These are phyloP conservation scores for Scomber scombrus DNA, from an alignment of 2,113 vertebrate genomes.

Conservation along the genomic window DNA sequence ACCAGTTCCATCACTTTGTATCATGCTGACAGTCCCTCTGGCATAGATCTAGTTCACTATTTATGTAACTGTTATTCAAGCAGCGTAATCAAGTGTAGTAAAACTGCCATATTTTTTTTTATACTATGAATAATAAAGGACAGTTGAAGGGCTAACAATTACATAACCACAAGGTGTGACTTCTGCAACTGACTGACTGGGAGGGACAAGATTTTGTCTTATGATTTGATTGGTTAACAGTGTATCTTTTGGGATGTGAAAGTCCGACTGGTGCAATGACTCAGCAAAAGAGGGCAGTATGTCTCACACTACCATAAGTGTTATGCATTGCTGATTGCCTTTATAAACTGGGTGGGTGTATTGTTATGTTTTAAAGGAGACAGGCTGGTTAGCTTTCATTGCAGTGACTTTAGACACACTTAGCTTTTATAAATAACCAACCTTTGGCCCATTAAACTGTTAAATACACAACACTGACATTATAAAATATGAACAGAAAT, in stretches of 20 bases:
- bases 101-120: conserved; percentile 64
- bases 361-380: neutral
- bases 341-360: too few relatives aligned
- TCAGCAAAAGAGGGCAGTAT: conserved; percentile 64
- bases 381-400: neutral
- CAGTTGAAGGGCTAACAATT: neutral
- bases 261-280: conserved; percentile 63
- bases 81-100: conserved; percentile 72
- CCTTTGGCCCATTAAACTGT: conserved; percentile 6
- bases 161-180: neutral
- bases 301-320: neutral
- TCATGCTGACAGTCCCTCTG: conserved; percentile 61
- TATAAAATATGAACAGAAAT: neutral
- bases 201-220: neutral
- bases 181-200: conserved; percentile 5
- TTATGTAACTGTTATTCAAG: conserved; percentile 74
- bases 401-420: neutral
- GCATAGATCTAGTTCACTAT: conserved; percentile 72
- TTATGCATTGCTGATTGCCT: neutral
- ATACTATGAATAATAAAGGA: neutral
- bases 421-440: neutral
- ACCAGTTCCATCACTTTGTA: conserved; percentile 49
- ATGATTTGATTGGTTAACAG: conserved; percentile 37
- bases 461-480: neutral
- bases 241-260: neutral